Base-by-base conservation (phyloP, 1,140 invertebrate genomes). In the Lutraria rhynchaena region DNA sequence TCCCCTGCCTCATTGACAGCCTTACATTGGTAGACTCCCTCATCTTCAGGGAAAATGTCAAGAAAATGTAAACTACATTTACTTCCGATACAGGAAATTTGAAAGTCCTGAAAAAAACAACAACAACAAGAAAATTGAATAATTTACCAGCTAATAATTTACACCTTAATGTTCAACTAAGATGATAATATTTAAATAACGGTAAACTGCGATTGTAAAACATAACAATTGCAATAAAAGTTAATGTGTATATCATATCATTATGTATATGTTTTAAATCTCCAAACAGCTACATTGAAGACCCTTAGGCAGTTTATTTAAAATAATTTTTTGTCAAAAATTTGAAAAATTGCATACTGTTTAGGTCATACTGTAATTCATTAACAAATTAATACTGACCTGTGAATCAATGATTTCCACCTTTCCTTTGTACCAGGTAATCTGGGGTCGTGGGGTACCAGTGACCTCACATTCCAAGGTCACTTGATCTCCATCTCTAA, bases 1-100 rank as follows among this genome's bases (percentile, higher is more conserved):
- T 95, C 96, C 19, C 98, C 98, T 19, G 96, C 97, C 61, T 95
- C 94, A 91, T 99, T 99, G 17, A 93, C 94, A 2, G 98, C 98
- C 0, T 95, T 95, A 89, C 97, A 98, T 69, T 95, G 95, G 92
- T 99, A 99, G 22, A 94, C 93, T 22, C 98, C 99, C 35, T 96
- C 96, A 92, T 99, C 98, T 33, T 94, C 89, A 24, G 91, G 90
- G 83, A 90, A 91, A 17, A 90, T 86, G 80, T 92, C 91, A 3
- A 84, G 49, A 27, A 92, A 90, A 33, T 87, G 81, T 11, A 91
- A 86, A 90, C 95, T 95, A 89, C 97, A 98, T 80, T 95, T 93
- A 76, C 88, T 88, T 57, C 90, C 89, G 29, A 91, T 89, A 22
- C 78, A 88, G 37, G 86, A 88, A 60, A 90, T 89, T 71, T 90